Evolutionary conservation across 1,140 invertebrate species (phyloP), one percentile per base, ranked within the genome.

Genomic region (Solenopsis invicta): DNA sequence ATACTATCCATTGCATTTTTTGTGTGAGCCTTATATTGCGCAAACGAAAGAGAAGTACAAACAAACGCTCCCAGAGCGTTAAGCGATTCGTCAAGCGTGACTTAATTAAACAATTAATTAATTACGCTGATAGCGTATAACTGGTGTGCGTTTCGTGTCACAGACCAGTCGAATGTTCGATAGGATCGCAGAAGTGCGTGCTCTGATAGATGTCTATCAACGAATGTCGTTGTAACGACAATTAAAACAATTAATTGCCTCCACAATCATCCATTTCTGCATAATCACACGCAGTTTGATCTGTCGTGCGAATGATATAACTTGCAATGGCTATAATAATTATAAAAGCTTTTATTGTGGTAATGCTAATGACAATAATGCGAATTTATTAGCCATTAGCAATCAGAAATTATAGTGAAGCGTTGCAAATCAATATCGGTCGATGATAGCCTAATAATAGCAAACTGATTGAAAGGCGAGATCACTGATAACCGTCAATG

Each of bases 51-150:
- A 48, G 24, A 41, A 67, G 13, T 69, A 1, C 48, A 37, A 77
- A 24, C n/a, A 67, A 52, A 67, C 61, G 45, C 5, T 54, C 24
- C 2, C 50, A 69, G n/a, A 18, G n/a, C n/a, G n/a, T n/a, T n/a
- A n/a, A 18, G n/a, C 29, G 9, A 80, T 54, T 80, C 16, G 4
- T 80, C 67, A 67, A 67, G 45, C 77, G 18, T 64, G 48, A 13
- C 18, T 34, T 67, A 80, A 67, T 67, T 66, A 41, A 54, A 29
- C 54, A 69, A 80, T 69, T 80, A 56, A 80, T 69, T 37, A 69
- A 54, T 18, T 21, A 41, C 34, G n/a, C 29, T 29, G 6, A 5
- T 3, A 13, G n/a, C 5, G 34, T 37, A 41, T 48, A 80, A 80
- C n/a, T 29, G 76, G 13, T n/a, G 10, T 45, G 18, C 48, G 18